phyloP scores from a whole-genome alignment of 2,113 vertebrate genomes.

The Thamnophis sirtalis region DNA sequence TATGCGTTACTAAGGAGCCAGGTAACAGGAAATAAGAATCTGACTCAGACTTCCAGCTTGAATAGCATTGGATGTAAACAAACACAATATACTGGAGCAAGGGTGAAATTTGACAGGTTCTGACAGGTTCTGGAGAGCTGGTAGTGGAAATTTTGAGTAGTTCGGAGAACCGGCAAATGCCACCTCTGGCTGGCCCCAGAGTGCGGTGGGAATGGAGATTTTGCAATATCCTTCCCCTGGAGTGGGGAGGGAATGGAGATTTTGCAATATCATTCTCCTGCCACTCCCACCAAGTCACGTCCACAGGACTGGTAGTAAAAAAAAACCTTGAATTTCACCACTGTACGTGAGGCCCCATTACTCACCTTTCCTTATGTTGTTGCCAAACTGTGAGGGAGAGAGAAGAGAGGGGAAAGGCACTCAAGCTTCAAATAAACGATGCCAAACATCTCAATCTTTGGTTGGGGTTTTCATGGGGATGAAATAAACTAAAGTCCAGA shows the following conservation, averaged over 20 bases:
- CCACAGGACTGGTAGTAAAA: too few relatives aligned
- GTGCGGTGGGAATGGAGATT: too few relatives aligned
- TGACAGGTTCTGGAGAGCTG: too few relatives aligned
- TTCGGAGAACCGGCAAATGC: too few relatives aligned
- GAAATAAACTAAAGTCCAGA: background rate
- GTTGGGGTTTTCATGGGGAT: background rate
- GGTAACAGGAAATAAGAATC: background rate
- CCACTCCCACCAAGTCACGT: too few relatives aligned
- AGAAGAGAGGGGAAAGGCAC: background rate
- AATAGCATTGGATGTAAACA: background rate
- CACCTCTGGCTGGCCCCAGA: too few relatives aligned
- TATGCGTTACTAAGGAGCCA: fast-evolving
- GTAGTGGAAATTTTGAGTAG: too few relatives aligned
- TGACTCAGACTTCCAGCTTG: background rate
- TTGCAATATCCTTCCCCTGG: too few relatives aligned
- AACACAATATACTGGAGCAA: background rate
- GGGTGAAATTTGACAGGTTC: too few relatives aligned
- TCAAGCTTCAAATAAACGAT: background rate
- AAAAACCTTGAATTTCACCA: too few relatives aligned
- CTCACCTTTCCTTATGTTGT: background rate
- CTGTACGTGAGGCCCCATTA: background rate
- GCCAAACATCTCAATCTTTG: background rate
- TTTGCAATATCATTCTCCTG: too few relatives aligned
- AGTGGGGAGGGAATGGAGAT: too few relatives aligned
- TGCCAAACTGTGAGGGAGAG: background rate